Base-by-base conservation (phyloP, 2,113 vertebrate genomes). In the Myrmophylax atrothorax region DNA sequence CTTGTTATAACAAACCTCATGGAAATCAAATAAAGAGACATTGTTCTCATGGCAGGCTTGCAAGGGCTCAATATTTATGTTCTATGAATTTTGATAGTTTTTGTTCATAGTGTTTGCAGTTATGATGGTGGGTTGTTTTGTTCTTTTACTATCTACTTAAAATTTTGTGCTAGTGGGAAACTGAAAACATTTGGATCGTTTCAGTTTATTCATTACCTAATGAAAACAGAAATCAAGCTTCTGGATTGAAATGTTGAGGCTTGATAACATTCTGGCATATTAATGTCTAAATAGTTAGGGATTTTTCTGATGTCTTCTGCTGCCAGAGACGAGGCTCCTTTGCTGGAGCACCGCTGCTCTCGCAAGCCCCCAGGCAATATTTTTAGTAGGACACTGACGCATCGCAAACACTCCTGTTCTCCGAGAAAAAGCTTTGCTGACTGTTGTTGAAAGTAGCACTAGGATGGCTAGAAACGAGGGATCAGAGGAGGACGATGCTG, bases 21-120 rank as follows among this genome's bases (percentile, higher is more conserved):
- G 0, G 79, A 95, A 90, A 96, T 87, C 89, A 95, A 95, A 93
- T 93, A 96, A 95, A 96, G 96, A 95, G 87, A 87, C 84, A 81
- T 89, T 94, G 93, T 96, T 95, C 94, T 95, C 60, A 28, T 84
- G 74, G 88, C 66, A 46, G 47, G 58, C 47, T 94, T 84, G 87
- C 94, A 86, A 69, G 31, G 56, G 66, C 95, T 94, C 60, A 81
- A 15, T 95, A 96, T 95, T 96, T 96, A 90, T 95, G 72, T 93
- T 79, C 72, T 58, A 73, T 87, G 91, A 87, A 84, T 97, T 91
- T 87, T 79, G 89, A 92, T 94, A 53, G 75, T 46, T 92, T 94
- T 89, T 94, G 47, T 86, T 94, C 64, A 58, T 72, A 31, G 12
- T 46, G 38, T 82, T 95, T 95, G 79, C 87, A 78, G 73, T 89